Conservation (phyloP, 2,797 vertebrate species). For the Tokudaia tokunoshimensis region DNA sequence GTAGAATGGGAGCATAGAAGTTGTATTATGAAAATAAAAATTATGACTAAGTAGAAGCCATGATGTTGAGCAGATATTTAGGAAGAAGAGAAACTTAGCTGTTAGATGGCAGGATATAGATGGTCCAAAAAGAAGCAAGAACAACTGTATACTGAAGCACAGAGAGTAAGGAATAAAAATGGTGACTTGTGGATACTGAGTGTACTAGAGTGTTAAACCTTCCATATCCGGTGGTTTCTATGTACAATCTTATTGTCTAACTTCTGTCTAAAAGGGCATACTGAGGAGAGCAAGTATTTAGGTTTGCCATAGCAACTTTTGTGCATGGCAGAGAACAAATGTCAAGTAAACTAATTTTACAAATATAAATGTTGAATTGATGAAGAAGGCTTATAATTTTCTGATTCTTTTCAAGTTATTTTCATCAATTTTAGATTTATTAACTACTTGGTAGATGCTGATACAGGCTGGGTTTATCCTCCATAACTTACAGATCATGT, state of each 20-base stretch:
- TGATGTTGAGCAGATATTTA: not conserved
- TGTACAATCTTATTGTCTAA: not conserved
- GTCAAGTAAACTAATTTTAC: not conserved
- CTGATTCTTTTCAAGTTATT: not conserved
- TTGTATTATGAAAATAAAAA: not conserved
- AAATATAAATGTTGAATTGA: not conserved
- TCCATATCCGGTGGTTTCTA: not conserved
- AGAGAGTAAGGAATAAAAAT: not conserved
- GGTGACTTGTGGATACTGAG: not conserved
- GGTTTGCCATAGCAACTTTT: not conserved
- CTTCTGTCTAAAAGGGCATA: not conserved
- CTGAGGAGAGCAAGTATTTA: not conserved
- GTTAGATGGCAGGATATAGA: not conserved
- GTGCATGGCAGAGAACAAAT: not conserved
- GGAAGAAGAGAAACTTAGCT: not conserved
- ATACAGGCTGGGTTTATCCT: not conserved
- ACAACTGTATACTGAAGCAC: accelerated
- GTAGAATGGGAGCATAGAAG: not conserved
- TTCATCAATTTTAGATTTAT: conserved; percentile 4
- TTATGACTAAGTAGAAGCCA: not conserved
- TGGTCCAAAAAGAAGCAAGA: not conserved
- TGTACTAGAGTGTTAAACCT: not conserved
- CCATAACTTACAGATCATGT: not conserved
- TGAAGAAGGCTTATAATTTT: not conserved
- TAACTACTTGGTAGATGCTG: not conserved